A percentile compares a stretch with the other conserved stretches of the same genome.
phyloP scores from a whole-genome alignment of 2,113 vertebrate species.

The Thalassarche chlororhynchos region DNA sequence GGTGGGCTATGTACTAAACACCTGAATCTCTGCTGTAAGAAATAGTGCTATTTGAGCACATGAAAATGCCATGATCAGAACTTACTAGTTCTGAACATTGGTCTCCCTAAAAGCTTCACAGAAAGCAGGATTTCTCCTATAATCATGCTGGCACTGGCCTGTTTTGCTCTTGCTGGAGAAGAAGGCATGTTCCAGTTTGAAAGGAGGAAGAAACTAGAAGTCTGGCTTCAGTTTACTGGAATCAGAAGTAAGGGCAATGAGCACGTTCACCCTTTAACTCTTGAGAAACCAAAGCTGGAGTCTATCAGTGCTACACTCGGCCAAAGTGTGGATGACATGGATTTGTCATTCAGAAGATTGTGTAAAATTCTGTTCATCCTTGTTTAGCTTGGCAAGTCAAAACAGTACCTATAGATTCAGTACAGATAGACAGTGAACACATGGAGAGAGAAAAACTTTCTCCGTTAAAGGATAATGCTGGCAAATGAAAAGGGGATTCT shows the following conservation, averaged over 20 bases:
- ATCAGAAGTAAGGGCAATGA: not conserved
- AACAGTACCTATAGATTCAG: not conserved
- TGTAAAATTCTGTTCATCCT: not conserved
- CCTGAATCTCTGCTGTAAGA: not conserved
- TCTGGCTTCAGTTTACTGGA: not conserved
- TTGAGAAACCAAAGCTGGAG: not conserved
- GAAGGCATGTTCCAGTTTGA: not conserved
- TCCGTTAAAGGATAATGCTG: not conserved
- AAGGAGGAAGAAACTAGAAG: not conserved
- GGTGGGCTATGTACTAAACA: not conserved
- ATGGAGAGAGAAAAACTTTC: not conserved
- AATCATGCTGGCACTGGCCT: not conserved
- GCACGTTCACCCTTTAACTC: not conserved
- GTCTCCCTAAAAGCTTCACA: not conserved
- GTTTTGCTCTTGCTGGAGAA: not conserved
- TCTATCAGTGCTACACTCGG: not conserved
- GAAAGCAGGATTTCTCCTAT: not conserved
- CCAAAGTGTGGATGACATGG: not conserved
- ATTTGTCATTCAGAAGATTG: not conserved
- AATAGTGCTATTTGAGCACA: not conserved
- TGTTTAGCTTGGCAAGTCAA: not conserved
- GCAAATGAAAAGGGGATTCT: not conserved
- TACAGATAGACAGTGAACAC: not conserved
- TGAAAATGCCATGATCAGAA: not conserved
- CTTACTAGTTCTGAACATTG: not conserved